Conservation (phyloP, 2,797 vertebrate genomes). For the Eulemur mongoz region DNA sequence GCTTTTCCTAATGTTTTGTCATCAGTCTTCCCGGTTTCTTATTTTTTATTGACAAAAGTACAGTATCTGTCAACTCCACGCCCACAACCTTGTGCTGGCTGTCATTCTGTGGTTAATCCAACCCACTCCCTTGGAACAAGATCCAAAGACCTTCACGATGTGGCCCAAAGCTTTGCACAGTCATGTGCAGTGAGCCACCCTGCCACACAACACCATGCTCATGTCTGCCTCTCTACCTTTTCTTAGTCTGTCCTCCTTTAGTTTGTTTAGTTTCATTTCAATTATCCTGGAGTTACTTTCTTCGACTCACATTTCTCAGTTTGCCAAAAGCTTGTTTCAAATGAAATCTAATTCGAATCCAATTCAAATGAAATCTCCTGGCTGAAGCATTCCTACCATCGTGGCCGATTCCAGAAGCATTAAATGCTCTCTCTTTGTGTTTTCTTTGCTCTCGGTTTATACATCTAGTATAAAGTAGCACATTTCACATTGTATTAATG, state of each 20-base stretch:
- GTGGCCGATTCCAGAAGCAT: not conserved
- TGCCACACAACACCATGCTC: too few species aligned
- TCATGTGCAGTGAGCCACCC: not conserved
- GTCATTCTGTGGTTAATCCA: not conserved
- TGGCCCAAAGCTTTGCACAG: not conserved
- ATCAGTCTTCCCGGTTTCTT: not conserved
- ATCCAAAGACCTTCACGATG: not conserved
- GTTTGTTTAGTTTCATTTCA: not conserved
- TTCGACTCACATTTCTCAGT: not conserved
- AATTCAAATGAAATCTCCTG: not conserved
- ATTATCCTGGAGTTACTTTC: not conserved
- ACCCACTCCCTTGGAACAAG: not conserved
- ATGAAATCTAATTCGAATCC: not conserved
- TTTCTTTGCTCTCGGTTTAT: not conserved
- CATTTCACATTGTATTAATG: not conserved
- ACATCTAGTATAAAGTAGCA: not conserved
- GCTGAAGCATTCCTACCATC: not conserved
- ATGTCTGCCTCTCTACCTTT: not conserved
- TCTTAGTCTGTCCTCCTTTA: not conserved
- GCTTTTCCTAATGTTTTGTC: not conserved
- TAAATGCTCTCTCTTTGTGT: not conserved
- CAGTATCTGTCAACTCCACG: not conserved
- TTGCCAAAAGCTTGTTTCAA: not conserved
- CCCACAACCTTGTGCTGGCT: not conserved
- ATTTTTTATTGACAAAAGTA: not conserved